Evolutionary conservation across 1,140 invertebrate species (phyloP).

Genomic region (Papilio dardanus): DNA sequence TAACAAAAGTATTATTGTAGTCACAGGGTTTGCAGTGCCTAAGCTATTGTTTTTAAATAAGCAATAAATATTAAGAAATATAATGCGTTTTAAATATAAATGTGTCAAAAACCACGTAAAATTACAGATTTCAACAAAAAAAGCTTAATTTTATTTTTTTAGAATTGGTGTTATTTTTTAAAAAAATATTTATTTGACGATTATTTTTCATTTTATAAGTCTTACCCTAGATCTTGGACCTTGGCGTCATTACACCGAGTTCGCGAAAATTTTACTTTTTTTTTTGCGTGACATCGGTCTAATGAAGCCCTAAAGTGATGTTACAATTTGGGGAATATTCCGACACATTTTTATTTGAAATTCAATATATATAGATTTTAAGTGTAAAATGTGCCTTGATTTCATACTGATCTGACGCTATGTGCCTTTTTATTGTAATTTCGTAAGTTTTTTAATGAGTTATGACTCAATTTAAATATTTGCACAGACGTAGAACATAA

Average conservation of each 20-base stretch:
- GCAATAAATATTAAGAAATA: conserved; percentile 8
- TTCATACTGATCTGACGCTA: background rate
- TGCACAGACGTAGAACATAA: too few relatives aligned
- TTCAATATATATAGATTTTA: background rate
- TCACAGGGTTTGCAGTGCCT: background rate
- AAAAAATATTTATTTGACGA: too few relatives aligned
- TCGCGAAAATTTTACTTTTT: too few relatives aligned
- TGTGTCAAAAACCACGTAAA: background rate
- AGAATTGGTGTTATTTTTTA: too few relatives aligned
- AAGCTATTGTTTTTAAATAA: background rate
- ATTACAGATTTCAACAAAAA: background rate
- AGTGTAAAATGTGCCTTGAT: background rate
- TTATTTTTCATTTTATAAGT: too few relatives aligned
- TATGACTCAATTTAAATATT: too few relatives aligned
- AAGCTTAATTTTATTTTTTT: background rate
- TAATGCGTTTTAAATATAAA: background rate
- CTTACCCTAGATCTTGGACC: too few relatives aligned
- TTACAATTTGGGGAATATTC: background rate
- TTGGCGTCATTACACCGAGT: too few relatives aligned
- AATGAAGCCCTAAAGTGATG: too few relatives aligned
- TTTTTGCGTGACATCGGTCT: too few relatives aligned
- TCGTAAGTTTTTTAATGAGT: conserved; percentile 33
- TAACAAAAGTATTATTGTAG: background rate
- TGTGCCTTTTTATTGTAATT: background rate
- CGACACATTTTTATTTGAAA: background rate